phyloP scores from a whole-genome alignment of 2,113 vertebrate genomes.

The Mus spicilegus region DNA sequence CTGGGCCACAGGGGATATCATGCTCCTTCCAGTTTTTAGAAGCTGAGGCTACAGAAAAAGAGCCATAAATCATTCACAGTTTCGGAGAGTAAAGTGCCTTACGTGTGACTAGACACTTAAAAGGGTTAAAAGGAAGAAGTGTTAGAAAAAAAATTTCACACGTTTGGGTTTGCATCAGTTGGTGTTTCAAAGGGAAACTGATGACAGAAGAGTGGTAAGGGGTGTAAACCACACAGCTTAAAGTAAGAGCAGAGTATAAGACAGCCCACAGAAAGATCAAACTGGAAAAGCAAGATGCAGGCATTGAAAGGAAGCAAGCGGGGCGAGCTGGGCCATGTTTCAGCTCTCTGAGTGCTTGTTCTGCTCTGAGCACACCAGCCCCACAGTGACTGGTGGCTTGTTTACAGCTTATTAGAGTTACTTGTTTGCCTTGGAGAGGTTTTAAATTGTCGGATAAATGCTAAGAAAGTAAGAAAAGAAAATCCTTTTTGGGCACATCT shows the following conservation, averaged over 20 bases:
- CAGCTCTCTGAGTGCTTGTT: neutral
- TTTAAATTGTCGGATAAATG: conserved; percentile 20
- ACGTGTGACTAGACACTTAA: neutral
- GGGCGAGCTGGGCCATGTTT: neutral
- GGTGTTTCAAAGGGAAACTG: conserved; percentile 77
- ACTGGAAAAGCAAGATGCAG: conserved; percentile 47
- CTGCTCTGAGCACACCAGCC: neutral
- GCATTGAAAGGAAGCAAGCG: neutral
- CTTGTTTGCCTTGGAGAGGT: neutral
- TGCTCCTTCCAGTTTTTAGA: neutral
- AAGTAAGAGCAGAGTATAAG: neutral
- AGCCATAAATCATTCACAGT: conserved; percentile 41
- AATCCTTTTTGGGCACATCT: neutral
- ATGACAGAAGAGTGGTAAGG: conserved; percentile 65
- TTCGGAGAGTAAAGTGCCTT: conserved; percentile 61
- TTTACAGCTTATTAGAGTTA: neutral
- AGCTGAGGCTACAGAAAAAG: conserved; percentile 18
- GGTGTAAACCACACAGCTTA: conserved; percentile 61
- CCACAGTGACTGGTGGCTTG: neutral
- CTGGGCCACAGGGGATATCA: neutral
- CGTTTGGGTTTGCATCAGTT: conserved; percentile 72
- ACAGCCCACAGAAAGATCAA: conserved; percentile 63
- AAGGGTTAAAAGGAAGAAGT: conserved; percentile 71
- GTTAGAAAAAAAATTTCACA: conserved; percentile 75
- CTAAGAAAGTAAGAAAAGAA: neutral